phyloP scores from a whole-genome alignment of 2,113 vertebrate genomes.

The Crypturellus undulatus region DNA sequence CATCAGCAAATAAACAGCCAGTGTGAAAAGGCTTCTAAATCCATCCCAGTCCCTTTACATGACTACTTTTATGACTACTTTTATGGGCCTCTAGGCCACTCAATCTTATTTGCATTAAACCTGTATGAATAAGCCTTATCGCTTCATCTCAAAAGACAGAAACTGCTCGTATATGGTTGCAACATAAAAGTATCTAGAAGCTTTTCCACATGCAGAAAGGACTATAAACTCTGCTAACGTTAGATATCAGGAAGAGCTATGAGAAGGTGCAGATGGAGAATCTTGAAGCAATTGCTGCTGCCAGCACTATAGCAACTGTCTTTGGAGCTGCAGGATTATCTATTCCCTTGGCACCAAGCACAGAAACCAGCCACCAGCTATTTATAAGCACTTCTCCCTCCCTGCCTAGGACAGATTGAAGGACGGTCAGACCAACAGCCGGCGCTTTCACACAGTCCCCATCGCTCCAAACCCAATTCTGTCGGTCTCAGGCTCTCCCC shows the following conservation, averaged over 20 bases:
- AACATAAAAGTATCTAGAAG: background rate
- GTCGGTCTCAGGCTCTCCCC: no score
- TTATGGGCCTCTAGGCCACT: background rate
- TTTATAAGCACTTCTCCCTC: background rate
- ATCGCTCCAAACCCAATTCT: no score
- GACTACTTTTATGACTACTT: background rate
- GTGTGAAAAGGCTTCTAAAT: background rate
- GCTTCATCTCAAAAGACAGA: background rate
- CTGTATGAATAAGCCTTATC: background rate
- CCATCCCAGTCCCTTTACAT: background rate
- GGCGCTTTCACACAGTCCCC: background rate
- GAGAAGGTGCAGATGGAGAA: background rate
- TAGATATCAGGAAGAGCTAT: background rate
- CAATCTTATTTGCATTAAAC: background rate
- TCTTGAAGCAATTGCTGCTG: background rate
- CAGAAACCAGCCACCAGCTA: background rate
- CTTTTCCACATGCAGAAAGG: background rate
- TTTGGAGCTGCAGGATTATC: background rate
- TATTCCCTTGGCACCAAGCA: background rate
- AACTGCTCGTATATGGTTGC: background rate
- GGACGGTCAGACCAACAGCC: background rate
- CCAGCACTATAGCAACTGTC: background rate
- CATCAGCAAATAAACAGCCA: rapidly evolving
- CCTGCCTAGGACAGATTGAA: background rate
- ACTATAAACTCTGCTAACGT: rapidly evolving